Percentiles rank a stretch among this genome's conserved stretches.
Conservation (phyloP, 2,797 vertebrate genomes). For the Enteromius fasciolatus region DNA sequence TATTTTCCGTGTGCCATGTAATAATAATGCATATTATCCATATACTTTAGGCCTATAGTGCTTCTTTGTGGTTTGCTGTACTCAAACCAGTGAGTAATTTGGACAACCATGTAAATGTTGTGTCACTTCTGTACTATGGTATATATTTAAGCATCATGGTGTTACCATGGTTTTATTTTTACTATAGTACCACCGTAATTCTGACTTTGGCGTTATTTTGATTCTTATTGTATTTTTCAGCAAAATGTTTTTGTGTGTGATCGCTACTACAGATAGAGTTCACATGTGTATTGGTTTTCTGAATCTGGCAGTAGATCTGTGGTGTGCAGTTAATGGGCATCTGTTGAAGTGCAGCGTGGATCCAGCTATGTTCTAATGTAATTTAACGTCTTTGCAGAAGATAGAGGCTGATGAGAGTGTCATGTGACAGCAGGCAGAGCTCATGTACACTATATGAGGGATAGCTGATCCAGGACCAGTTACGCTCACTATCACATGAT, state of each 20-base stretch:
- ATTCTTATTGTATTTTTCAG: not conserved
- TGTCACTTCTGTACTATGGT: too few relatives aligned
- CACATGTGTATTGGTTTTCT: not conserved
- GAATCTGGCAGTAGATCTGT: not conserved
- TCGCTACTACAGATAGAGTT: not conserved
- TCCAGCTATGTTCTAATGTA: slow-evolving; percentile 27
- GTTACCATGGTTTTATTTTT: too few relatives aligned
- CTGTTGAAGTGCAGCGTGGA: slow-evolving; percentile 14
- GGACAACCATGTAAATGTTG: too few relatives aligned
- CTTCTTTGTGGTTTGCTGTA: not conserved
- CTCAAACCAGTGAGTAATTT: too few relatives aligned
- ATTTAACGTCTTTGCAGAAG: slow-evolving; percentile 30
- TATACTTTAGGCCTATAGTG: not conserved
- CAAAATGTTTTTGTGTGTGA: not conserved
- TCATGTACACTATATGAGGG: not conserved
- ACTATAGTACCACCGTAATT: not conserved
- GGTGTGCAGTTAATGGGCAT: slow-evolving; percentile 12
- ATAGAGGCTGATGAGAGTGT: slow-evolving; percentile 12
- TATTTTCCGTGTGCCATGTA: not conserved
- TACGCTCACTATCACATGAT: not conserved
- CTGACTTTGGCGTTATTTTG: not conserved
- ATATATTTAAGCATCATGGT: too few relatives aligned
- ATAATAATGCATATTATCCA: not conserved
- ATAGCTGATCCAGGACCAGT: not conserved
- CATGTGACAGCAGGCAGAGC: slow-evolving; percentile 16